Percentiles rank a stretch among this genome's conserved stretches.
Evolutionary conservation across 2,888 invertebrate species (phyloP).

Genomic region (Xanthia icteritia): DNA sequence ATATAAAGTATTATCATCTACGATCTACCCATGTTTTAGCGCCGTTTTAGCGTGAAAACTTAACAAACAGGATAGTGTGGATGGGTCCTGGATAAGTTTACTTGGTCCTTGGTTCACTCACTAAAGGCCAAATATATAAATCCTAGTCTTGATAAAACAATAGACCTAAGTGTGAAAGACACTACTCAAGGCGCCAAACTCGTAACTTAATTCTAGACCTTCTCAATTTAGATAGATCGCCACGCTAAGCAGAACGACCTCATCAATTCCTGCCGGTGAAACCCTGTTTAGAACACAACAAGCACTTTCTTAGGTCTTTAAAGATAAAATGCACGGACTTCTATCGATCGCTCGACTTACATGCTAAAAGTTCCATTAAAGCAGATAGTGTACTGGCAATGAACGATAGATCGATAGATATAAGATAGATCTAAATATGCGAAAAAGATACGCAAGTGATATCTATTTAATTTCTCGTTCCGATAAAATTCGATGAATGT

Average conservation of each 20-base stretch:
- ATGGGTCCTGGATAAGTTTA: not conserved
- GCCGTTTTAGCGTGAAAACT: not conserved
- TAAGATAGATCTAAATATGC: too few species aligned
- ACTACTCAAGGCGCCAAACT: not conserved
- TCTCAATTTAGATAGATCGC: too few species aligned
- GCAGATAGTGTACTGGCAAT: slow-evolving; percentile 21
- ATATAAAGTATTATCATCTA: too few species aligned
- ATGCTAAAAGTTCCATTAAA: slow-evolving; percentile 14
- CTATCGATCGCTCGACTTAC: slow-evolving; percentile 15
- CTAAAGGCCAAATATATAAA: not conserved
- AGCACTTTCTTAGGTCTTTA: not conserved
- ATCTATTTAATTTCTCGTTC: slow-evolving; percentile 48
- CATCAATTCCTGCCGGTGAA: not conserved
- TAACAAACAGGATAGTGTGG: too few species aligned
- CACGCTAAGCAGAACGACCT: not conserved
- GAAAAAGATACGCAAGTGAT: slow-evolving; percentile 19
- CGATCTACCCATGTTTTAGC: not conserved
- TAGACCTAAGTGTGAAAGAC: not conserved
- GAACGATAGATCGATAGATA: too few species aligned
- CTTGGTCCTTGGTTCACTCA: not conserved
- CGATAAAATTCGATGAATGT: slow-evolving; percentile 31
- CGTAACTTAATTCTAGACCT: not conserved
- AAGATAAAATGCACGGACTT: not conserved
- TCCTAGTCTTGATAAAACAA: not conserved
- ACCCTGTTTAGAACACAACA: not conserved